A percentile compares a stretch with the other conserved stretches of the same genome.
These are phyloP conservation scores for Halcyon badia DNA, from an alignment of 2,797 vertebrate genomes.

Conservation along the genomic window DNA sequence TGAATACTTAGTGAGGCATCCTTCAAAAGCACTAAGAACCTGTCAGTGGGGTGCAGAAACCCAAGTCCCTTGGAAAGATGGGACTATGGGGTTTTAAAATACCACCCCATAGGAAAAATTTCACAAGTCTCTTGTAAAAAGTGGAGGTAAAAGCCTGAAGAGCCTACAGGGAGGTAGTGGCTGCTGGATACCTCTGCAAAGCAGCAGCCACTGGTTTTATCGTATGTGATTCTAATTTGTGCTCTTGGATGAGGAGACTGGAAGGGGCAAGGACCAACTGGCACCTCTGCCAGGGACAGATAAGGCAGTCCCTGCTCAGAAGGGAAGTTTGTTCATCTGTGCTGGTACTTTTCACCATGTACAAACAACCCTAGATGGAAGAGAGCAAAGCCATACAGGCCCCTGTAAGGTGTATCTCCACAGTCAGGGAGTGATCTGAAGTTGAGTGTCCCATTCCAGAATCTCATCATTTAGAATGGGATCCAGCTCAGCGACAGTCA, in stretches of 20 bases:
- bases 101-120: not conserved
- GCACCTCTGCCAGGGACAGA: not conserved
- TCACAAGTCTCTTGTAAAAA: not conserved
- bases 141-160: not conserved
- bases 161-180: not conserved
- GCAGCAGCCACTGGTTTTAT: not conserved
- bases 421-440: not conserved
- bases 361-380: not conserved
- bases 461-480: fast-evolving
- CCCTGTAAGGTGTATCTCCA: fast-evolving
- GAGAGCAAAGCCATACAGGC: not conserved
- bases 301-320: not conserved
- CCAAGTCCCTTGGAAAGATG: not conserved
- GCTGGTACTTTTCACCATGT: not conserved
- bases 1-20: not conserved
- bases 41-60: not conserved
- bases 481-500: not conserved
- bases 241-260: not conserved
- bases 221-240: fast-evolving
- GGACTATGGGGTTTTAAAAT: not conserved
- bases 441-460: not conserved
- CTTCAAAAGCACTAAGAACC: not conserved
- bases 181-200: not conserved
- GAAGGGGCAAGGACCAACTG: not conserved
- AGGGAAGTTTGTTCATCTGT: not conserved